Evolutionary conservation across 2,113 vertebrate genomes (phyloP).

Genomic region (Perca flavescens): DNA sequence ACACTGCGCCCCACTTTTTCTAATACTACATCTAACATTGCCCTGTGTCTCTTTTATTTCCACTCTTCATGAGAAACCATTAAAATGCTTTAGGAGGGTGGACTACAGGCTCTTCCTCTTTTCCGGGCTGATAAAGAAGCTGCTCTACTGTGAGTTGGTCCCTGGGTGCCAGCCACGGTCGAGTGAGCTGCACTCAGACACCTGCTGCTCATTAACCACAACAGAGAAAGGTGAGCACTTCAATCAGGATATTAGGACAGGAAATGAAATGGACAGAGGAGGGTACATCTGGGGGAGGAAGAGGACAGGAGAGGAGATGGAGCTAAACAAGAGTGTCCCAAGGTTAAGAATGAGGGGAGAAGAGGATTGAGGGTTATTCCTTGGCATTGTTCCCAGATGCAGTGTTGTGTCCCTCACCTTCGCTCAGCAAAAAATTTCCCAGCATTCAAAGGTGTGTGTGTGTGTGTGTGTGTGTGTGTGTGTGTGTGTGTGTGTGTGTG

Average conservation of each 20-base stretch:
- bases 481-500: neutral
- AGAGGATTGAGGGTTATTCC: conserved; percentile 35
- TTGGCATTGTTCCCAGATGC: conserved; percentile 71
- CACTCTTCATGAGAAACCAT: conserved; percentile 54
- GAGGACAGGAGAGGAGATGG: conserved; percentile 8
- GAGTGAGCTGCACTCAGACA: conserved; percentile 64
- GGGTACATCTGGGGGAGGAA: conserved; percentile 5
- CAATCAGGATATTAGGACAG: conserved; percentile 72
- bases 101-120: conserved; percentile 30
- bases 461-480: neutral
- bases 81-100: conserved; percentile 37
- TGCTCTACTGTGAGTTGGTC: conserved; percentile 23
- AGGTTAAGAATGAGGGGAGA: conserved; percentile 27
- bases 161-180: conserved; percentile 41
- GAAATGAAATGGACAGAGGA: conserved; percentile 70
- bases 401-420: conserved; percentile 67
- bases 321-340: conserved; percentile 16
- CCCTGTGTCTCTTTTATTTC: conserved; percentile 27
- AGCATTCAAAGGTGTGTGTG: conserved; percentile 18
- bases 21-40: conserved; percentile 10
- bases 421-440: conserved; percentile 44
- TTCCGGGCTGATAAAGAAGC: conserved; percentile 37
- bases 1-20: neutral
- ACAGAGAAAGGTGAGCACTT: conserved; percentile 74
- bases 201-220: conserved; percentile 75